Conservation (phyloP, 1,140 invertebrate species). For the Eciton burchellii region DNA sequence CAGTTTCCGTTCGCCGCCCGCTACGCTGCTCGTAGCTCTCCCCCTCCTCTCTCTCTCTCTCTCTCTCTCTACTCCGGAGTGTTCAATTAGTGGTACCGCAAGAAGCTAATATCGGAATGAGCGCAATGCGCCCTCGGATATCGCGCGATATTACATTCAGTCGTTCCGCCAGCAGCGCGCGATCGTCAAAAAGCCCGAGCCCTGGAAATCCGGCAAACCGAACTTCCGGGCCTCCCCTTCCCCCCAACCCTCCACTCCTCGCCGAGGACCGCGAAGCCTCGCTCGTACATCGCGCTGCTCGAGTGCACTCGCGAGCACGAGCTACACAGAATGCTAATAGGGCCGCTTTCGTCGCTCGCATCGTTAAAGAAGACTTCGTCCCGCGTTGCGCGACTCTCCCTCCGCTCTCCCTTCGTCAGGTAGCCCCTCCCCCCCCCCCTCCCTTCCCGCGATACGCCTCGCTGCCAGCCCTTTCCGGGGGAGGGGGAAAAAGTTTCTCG, state of each 20-base stretch:
- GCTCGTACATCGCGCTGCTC: slow-evolving; percentile 63
- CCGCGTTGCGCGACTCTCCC: slow-evolving; percentile 19
- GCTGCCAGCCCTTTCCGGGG: no score
- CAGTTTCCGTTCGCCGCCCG: background rate
- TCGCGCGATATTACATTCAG: slow-evolving; percentile 12
- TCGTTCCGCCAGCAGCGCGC: slow-evolving; percentile 10
- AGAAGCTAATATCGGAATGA: slow-evolving; percentile 14
- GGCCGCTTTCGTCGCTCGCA: slow-evolving; percentile 56
- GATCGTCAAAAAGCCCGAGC: slow-evolving; percentile 29
- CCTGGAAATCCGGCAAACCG: slow-evolving; percentile 29
- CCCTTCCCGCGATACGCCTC: no score
- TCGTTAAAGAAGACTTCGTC: slow-evolving; percentile 72
- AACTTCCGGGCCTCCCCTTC: slow-evolving; percentile 45
- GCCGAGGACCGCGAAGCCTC: slow-evolving; percentile 63
- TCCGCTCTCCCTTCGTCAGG: background rate
- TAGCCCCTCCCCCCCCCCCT: background rate
- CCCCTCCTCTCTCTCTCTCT: no score
- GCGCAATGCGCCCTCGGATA: background rate
- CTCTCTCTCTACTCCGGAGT: background rate
- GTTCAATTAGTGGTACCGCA: slow-evolving; percentile 31
- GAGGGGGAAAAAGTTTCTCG: slow-evolving; percentile 29
- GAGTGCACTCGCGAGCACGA: slow-evolving; percentile 69
- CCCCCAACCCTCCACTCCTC: no score
- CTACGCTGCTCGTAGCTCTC: background rate
- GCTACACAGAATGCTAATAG: slow-evolving; percentile 70